phyloP scores from a whole-genome alignment of 1,140 invertebrate genomes.

The Eriocheir sinensis region DNA sequence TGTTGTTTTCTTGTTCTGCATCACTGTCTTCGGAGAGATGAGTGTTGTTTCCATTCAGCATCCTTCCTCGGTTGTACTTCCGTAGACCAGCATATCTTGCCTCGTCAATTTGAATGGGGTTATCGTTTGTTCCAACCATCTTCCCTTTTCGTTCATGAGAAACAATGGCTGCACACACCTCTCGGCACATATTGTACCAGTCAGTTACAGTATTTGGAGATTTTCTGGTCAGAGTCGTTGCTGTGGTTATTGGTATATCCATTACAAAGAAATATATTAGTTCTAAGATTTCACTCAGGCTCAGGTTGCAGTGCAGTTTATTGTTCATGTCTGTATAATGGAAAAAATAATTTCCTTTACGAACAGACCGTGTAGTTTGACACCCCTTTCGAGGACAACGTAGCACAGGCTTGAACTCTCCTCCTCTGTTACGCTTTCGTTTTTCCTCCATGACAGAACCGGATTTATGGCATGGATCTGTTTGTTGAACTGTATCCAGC shows the following conservation, averaged over 20 bases:
- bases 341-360: slow-evolving; percentile 41
- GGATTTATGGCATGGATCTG: slow-evolving; percentile 32
- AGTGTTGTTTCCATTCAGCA: not conserved
- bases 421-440: slow-evolving; percentile 36
- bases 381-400: slow-evolving; percentile 44
- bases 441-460: slow-evolving; percentile 43
- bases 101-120: too few species aligned
- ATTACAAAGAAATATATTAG: slow-evolving; percentile 39
- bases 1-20: too few species aligned
- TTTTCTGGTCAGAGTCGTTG: slow-evolving; percentile 34
- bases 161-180: slow-evolving; percentile 41
- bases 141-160: too few species aligned
- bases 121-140: too few species aligned
- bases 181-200: slow-evolving; percentile 50
- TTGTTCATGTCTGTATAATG: slow-evolving; percentile 50
- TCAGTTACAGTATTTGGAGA: slow-evolving; percentile 36
- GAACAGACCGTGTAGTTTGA: slow-evolving; percentile 38
- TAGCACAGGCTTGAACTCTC: slow-evolving; percentile 6
- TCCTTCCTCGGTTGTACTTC: not conserved
- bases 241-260: slow-evolving; percentile 42
- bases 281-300: slow-evolving; percentile 34
- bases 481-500: slow-evolving; percentile 43
- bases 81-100: too few species aligned
- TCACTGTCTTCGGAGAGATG: too few species aligned
- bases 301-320: slow-evolving; percentile 42